These are phyloP conservation scores for Cephalopachus bancanus DNA, from an alignment of 2,797 vertebrate species.

Conservation along the genomic window DNA sequence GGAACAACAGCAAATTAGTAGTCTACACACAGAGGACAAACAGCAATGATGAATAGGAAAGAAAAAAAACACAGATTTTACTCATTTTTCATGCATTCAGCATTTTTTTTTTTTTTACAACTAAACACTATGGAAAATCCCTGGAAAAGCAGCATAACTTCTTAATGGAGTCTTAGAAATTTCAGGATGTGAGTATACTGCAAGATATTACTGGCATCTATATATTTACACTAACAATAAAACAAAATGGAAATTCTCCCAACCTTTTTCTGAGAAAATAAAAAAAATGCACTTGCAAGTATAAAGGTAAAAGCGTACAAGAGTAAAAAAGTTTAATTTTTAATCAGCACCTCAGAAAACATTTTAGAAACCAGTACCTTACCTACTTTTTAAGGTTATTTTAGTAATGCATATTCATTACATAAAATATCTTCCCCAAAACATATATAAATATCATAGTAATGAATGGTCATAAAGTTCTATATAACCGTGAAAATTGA, in stretches of 20 bases:
- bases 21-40: slow-evolving; percentile 80
- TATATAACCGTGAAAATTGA: slow-evolving; percentile 11
- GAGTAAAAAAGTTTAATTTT: slow-evolving; percentile 53
- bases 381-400: neutral
- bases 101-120: slow-evolving; percentile 73
- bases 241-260: slow-evolving; percentile 81
- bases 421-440: slow-evolving; percentile 7
- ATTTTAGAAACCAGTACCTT: slow-evolving; percentile 10
- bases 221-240: slow-evolving; percentile 71
- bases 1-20: slow-evolving; percentile 84
- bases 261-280: slow-evolving; percentile 72
- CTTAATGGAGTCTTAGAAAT: slow-evolving; percentile 75
- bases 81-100: slow-evolving; percentile 80
- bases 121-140: slow-evolving; percentile 75
- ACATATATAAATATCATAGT: neutral
- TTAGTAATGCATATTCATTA: neutral
- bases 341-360: slow-evolving; percentile 41
- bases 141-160: slow-evolving; percentile 72
- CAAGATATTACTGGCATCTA: slow-evolving; percentile 69
- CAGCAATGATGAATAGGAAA: slow-evolving; percentile 76
- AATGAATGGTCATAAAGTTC: neutral
- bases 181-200: neutral
- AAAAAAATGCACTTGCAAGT: slow-evolving; percentile 77
- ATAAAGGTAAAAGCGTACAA: slow-evolving; percentile 68
- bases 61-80: slow-evolving; percentile 76